These are phyloP conservation scores for Patella depressa DNA, from an alignment of 2,888 invertebrate genomes.

Conservation along the genomic window DNA sequence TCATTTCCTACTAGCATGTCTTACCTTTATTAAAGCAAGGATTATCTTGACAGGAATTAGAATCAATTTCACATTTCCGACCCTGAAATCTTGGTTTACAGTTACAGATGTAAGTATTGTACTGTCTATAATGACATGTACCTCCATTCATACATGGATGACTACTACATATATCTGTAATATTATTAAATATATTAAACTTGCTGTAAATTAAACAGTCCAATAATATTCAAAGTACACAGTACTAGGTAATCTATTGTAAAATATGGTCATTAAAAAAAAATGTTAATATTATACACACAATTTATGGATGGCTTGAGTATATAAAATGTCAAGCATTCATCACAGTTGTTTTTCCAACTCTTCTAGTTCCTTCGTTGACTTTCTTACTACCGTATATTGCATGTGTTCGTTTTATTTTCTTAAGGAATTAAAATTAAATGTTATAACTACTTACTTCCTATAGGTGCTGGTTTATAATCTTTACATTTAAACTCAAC, in stretches of 20 bases:
- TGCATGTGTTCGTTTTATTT: constrained; percentile 11
- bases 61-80: constrained; percentile 85
- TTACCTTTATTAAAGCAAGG: constrained; percentile 62
- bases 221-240: too few species aligned
- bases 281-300: too few species aligned
- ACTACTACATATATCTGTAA: constrained; percentile 73
- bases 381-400: too few species aligned
- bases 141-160: constrained; percentile 87
- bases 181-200: too few species aligned
- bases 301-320: too few species aligned
- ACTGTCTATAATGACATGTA: constrained; percentile 74
- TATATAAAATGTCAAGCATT: too few species aligned
- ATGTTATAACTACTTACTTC: neutral
- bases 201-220: too few species aligned
- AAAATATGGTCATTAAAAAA: too few species aligned
- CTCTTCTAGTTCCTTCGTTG: neutral
- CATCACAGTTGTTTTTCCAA: too few species aligned
- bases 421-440: constrained; percentile 18
- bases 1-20: neutral
- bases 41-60: constrained; percentile 54
- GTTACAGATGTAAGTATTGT: constrained; percentile 80
- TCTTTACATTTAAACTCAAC: constrained; percentile 71
- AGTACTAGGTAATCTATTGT: too few species aligned
- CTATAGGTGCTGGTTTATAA: neutral
- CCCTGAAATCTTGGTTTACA: constrained; percentile 87